phyloP scores from a whole-genome alignment of 1,140 invertebrate genomes.

The Physella acuta region DNA sequence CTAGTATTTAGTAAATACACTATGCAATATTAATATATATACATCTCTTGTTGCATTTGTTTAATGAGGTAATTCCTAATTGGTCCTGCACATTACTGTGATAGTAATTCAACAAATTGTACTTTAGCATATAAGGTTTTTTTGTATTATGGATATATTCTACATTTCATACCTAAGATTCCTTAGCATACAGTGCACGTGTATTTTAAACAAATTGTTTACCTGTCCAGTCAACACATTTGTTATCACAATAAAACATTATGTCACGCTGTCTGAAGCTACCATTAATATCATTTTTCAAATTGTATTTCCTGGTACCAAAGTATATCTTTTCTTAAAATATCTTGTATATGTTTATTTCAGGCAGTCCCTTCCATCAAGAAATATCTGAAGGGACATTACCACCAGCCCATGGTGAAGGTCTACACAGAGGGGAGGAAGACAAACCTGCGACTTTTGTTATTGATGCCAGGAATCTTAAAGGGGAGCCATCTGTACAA shows the following conservation, averaged over 20 bases:
- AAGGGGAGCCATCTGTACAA: conserved; percentile 55
- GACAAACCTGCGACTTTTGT: conserved; percentile 58
- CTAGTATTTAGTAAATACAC: no score
- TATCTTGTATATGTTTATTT: conserved; percentile 12
- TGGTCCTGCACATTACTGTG: no score
- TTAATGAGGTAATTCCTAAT: no score
- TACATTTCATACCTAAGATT: no score
- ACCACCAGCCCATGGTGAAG: conserved; percentile 54
- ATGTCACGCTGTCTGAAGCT: not conserved
- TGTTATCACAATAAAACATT: not conserved
- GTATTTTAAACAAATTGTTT: no score
- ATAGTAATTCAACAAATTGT: no score
- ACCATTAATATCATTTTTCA: not conserved
- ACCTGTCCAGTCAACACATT: not conserved
- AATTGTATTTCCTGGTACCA: not conserved
- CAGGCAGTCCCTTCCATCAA: conserved; percentile 51
- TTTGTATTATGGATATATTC: no score
- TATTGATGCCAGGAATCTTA: conserved; percentile 59
- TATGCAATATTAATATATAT: no score
- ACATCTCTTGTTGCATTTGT: no score
- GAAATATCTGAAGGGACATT: conserved; percentile 46
- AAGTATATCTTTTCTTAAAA: no score
- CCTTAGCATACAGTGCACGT: no score
- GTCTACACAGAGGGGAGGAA: conserved; percentile 52
- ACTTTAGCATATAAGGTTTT: no score